These are phyloP conservation scores for Sander vitreus DNA, from an alignment of 2,113 vertebrate genomes.

Conservation along the genomic window DNA sequence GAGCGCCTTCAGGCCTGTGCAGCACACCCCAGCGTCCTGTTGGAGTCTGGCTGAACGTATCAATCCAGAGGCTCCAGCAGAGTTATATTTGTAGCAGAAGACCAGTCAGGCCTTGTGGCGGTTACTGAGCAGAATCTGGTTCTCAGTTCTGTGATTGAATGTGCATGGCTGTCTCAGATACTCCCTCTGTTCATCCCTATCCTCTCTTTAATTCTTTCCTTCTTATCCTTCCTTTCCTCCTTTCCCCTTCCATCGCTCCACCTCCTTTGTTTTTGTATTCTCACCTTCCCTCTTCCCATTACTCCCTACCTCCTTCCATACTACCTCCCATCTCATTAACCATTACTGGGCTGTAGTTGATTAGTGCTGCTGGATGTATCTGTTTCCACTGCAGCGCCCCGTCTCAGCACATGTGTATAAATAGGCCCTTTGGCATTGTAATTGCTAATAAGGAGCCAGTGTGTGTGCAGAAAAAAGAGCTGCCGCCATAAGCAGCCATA, in stretches of 20 bases:
- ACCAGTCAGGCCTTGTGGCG: not conserved
- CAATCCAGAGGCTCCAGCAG: conserved; percentile 7
- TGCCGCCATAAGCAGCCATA: conserved; percentile 28
- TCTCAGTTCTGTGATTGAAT: conserved; percentile 50
- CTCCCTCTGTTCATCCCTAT: conserved; percentile 16
- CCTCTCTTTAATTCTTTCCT: not conserved
- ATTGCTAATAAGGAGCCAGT: conserved; percentile 63
- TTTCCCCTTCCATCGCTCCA: no score
- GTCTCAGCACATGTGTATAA: conserved; percentile 58
- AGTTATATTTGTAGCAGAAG: not conserved
- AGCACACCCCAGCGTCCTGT: conserved; percentile 23
- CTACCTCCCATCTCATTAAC: conserved; percentile 34
- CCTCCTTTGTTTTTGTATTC: conserved; percentile 13
- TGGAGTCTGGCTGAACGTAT: conserved; percentile 29
- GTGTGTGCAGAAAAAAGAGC: conserved; percentile 25
- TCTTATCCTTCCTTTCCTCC: not conserved
- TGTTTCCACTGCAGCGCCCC: conserved; percentile 42
- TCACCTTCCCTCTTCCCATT: not conserved
- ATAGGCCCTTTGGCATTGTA: conserved; percentile 54
- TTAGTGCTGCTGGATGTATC: conserved; percentile 57
- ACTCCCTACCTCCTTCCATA: conserved; percentile 7
- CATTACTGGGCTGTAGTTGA: conserved; percentile 46
- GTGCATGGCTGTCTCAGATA: conserved; percentile 14
- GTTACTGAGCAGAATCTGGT: conserved; percentile 48
- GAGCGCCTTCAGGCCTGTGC: not conserved